These are phyloP conservation scores for Caenorhabditis latens DNA, from an alignment of 1,140 invertebrate species.

Conservation along the genomic window DNA sequence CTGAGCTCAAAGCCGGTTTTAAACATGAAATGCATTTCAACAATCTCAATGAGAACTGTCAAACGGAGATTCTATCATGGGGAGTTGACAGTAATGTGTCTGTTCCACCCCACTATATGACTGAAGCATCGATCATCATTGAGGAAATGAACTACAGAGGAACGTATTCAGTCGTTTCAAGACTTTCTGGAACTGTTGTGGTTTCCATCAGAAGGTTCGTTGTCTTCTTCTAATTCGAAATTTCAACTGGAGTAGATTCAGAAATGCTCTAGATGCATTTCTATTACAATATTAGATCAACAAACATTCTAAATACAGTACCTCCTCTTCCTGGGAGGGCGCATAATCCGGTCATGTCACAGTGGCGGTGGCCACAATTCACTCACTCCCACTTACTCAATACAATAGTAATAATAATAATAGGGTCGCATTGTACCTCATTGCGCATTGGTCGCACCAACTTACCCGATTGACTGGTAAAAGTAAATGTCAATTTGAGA, in stretches of 20 bases:
- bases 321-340: background rate
- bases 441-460: conserved; percentile 33
- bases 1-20: conserved; percentile 80
- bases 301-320: conserved; percentile 37
- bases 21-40: conserved; percentile 80
- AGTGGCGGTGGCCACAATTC: background rate
- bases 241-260: conserved; percentile 50
- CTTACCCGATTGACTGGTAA: conserved; percentile 47
- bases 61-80: conserved; percentile 79
- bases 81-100: conserved; percentile 77
- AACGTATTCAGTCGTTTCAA: conserved; percentile 78
- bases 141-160: conserved; percentile 79
- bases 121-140: conserved; percentile 79
- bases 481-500: conserved; percentile 38
- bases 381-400: conserved; percentile 27
- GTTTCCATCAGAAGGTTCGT: conserved; percentile 77
- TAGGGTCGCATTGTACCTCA: conserved; percentile 11
- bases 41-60: conserved; percentile 78
- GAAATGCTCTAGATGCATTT: background rate
- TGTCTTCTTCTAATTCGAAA: background rate
- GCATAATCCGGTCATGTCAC: conserved; percentile 2
- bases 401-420: conserved; percentile 39
- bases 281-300: background rate
- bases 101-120: conserved; percentile 78
- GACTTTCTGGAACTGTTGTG: conserved; percentile 78